A percentile compares a stretch with the other conserved stretches of the same genome.
These are phyloP conservation scores for Petromus typicus DNA, from an alignment of 2,113 vertebrate species.

Conservation along the genomic window DNA sequence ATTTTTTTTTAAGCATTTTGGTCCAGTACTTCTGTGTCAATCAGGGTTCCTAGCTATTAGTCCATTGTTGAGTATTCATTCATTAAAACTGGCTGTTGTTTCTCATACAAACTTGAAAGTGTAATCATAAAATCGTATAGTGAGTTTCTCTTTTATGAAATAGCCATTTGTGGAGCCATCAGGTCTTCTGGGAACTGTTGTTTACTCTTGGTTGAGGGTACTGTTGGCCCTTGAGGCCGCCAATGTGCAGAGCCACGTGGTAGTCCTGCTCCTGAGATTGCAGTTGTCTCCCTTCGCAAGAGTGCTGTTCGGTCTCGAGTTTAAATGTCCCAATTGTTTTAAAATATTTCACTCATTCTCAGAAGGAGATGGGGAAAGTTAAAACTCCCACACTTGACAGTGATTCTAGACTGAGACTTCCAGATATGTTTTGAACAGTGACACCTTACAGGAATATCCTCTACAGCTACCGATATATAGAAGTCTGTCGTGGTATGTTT, in stretches of 20 bases:
- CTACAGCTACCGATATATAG: not conserved
- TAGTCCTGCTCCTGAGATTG: not conserved
- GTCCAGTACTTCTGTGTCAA: not conserved
- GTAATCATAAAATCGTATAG: not conserved
- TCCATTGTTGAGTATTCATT: not conserved
- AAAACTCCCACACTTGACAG: not conserved
- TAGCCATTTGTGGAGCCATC: not conserved
- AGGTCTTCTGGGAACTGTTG: not conserved
- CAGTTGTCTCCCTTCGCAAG: not conserved
- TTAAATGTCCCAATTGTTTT: not conserved
- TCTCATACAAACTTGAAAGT: not conserved
- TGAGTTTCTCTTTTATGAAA: not conserved
- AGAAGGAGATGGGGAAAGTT: slow-evolving; percentile 44
- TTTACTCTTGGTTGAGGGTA: not conserved
- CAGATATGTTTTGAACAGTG: slow-evolving; percentile 27
- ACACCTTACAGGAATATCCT: not conserved
- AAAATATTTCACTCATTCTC: slow-evolving; percentile 42
- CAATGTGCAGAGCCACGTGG: not conserved
- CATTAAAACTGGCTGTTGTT: not conserved
- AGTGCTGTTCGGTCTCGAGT: not conserved
- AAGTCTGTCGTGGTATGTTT: not conserved
- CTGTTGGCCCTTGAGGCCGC: not conserved
- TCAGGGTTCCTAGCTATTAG: not conserved
- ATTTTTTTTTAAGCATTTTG: slow-evolving; percentile 26
- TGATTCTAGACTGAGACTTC: slow-evolving; percentile 31